phyloP scores from a whole-genome alignment of 1,140 invertebrate species.

The Samia ricini region DNA sequence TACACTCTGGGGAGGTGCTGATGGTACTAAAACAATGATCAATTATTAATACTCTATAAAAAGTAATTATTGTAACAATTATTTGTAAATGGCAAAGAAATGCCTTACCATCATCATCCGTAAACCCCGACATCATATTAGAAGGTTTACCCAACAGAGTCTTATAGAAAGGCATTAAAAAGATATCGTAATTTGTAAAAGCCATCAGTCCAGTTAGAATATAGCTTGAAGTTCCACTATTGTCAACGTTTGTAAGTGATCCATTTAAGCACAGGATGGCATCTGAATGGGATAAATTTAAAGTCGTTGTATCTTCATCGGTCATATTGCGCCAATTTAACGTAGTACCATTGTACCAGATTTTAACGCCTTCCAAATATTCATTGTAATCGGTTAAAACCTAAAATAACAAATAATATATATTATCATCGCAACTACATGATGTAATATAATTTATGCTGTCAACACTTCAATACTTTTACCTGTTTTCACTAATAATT shows the following conservation, averaged over 20 bases:
- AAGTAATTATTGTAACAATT: neutral
- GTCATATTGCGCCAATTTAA: constrained; percentile 63
- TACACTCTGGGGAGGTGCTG: constrained; percentile 85
- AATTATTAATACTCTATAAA: neutral
- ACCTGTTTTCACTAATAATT: too few relatives aligned
- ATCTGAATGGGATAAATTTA: constrained; percentile 48
- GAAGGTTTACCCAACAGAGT: constrained; percentile 87
- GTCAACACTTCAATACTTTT: too few relatives aligned
- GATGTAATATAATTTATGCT: too few relatives aligned
- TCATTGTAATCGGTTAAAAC: constrained; percentile 76
- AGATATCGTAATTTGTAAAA: constrained; percentile 87
- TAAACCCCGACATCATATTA: constrained; percentile 84
- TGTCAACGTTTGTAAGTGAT: constrained; percentile 81
- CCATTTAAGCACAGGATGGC: constrained; percentile 56
- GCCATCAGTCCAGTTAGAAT: constrained; percentile 82
- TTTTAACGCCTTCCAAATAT: constrained; percentile 93
- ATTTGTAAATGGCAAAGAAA: constrained; percentile 66
- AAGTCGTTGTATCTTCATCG: constrained; percentile 45
- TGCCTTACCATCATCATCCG: constrained; percentile 85
- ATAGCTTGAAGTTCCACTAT: constrained; percentile 79
- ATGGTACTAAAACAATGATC: constrained; percentile 63
- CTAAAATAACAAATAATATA: constrained; percentile 44
- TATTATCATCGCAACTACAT: neutral
- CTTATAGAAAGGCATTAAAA: constrained; percentile 88
- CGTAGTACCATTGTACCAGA: constrained; percentile 84